Evolutionary conservation across 2,797 vertebrate genomes (phyloP), one percentile per base, ranked within the genome.

Genomic region (Cottoperca gobio): DNA sequence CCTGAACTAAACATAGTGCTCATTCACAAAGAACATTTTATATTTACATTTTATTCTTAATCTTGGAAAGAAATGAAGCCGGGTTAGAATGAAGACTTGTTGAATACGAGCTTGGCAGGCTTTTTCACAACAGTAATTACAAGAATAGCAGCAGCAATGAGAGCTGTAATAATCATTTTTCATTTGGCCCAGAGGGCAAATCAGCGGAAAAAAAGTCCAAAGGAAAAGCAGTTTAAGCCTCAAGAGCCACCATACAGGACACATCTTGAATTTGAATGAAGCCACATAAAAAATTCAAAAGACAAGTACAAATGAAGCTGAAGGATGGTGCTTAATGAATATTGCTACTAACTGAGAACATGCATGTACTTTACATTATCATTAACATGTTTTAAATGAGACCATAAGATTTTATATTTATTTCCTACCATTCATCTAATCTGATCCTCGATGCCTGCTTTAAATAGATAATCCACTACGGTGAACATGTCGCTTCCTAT

Each of bases 281-380:
- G 6, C 48, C 35, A 11, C 24, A 73, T 72, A 13, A 85, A 64
- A 70, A 55, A 73, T 79, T 63, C 19, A 73, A 54, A 63, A 68
- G 8, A 24, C 11, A 21, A 55, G 37, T 60, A 26, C 19, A n/a
- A 65, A 13, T 24, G 45, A 54, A 24, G 6, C 35, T 59, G 10
- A 70, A 59, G 12, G 52, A 70, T 35, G 52, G 48, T 13, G 7
- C 46, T 19, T 60, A 24, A 68, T 69, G 28, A 81, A 50, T 57
- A 48, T 33, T 59, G 19, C 35, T 16, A 1, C n/a, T 23, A 37
- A 57, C n/a, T 60, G 19, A 63, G 12, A 42, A 14, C 50, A 58
- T 45, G 33, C 26, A 39, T 53, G n/a, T 12, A 24, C 46, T 43
- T 64, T 21, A 50, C n/a, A 40, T 39, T 19, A 17, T 60, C 13